Percentiles rank a stretch among this genome's conserved stretches.
Evolutionary conservation across 2,888 invertebrate genomes (phyloP).

Genomic region (Homarus gammarus): DNA sequence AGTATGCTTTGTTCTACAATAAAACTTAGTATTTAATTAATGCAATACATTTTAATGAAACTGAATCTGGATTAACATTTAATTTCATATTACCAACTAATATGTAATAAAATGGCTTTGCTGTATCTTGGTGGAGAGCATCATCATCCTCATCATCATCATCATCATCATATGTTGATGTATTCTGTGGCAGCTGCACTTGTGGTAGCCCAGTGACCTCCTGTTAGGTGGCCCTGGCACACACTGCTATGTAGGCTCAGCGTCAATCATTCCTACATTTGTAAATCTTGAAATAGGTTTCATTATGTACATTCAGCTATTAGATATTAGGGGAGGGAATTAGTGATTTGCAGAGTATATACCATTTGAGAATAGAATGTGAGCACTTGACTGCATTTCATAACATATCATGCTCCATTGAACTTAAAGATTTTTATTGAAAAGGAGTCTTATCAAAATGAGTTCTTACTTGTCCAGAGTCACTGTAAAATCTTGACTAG

Average conservation of each 20-base stretch:
- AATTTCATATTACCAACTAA: conserved; percentile 12
- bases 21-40: conserved; percentile 5
- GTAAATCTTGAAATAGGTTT: conserved; percentile 54
- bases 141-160: conserved; percentile 38
- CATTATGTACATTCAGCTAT: conserved; percentile 57
- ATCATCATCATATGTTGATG: conserved; percentile 23
- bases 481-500: background rate
- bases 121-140: conserved; percentile 29
- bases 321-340: conserved; percentile 54
- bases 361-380: conserved; percentile 18
- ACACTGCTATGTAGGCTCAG: conserved; percentile 43
- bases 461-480: background rate
- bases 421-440: background rate
- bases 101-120: conserved; percentile 30
- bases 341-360: conserved; percentile 30
- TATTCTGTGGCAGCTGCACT: conserved; percentile 14
- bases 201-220: conserved; percentile 39
- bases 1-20: conserved; percentile 23
- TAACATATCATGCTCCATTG: conserved; percentile 30
- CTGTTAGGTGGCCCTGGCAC: conserved; percentile 31
- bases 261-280: conserved; percentile 60
- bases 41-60: conserved; percentile 5
- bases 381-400: conserved; percentile 32
- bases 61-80: conserved; percentile 15
- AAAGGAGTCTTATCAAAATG: background rate